Conservation (phyloP, 1,140 invertebrate genomes). For the Meloidogyne exigua region DNA sequence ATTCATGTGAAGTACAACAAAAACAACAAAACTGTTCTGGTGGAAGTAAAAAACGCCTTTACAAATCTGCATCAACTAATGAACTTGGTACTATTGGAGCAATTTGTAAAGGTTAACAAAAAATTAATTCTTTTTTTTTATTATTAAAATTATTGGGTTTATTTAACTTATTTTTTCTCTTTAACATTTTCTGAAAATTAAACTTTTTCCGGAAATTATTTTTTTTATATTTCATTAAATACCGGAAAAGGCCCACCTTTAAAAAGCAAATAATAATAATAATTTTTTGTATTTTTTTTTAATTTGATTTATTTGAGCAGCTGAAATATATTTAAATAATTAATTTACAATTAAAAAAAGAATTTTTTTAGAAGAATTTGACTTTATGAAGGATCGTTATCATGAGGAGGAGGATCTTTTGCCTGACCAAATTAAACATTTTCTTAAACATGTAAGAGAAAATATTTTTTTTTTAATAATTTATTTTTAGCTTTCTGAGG, state of each 20-base stretch:
- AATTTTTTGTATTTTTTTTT: too few relatives aligned
- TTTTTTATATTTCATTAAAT: too few relatives aligned
- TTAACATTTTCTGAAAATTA: too few relatives aligned
- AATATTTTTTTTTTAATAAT: background rate
- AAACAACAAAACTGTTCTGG: background rate
- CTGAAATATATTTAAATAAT: too few relatives aligned
- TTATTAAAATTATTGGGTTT: too few relatives aligned
- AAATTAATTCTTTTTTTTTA: background rate
- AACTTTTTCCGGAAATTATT: too few relatives aligned
- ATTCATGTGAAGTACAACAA: background rate
- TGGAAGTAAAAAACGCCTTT: constrained; percentile 19
- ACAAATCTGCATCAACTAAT: constrained; percentile 23
- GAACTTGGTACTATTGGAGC: constrained; percentile 19
- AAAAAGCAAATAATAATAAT: too few relatives aligned
- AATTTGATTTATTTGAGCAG: too few relatives aligned
- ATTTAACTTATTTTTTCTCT: too few relatives aligned
- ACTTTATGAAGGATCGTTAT: constrained; percentile 30
- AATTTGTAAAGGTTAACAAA: constrained; percentile 25
- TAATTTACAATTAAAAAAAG: too few relatives aligned
- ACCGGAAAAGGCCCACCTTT: too few relatives aligned
- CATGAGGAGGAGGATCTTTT: constrained; percentile 29
- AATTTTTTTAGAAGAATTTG: constrained; percentile 30
- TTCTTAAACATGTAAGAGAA: constrained; percentile 22
- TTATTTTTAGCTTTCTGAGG: constrained; percentile 27
- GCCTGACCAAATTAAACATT: constrained; percentile 30